Conservation (phyloP, 2,113 vertebrate genomes). For the Indri indri region DNA sequence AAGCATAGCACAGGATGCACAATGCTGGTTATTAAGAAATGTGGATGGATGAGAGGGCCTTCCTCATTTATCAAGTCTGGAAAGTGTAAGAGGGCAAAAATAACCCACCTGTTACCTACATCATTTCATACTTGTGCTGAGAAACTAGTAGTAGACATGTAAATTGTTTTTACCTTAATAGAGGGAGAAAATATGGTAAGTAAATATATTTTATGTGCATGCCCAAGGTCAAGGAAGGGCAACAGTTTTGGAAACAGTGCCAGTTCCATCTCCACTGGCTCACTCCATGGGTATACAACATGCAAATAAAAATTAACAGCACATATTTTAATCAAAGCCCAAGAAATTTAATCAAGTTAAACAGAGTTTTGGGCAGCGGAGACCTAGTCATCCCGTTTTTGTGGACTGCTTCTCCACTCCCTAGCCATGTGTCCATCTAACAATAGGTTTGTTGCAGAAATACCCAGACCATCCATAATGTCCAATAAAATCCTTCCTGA, state of each 20-base stretch:
- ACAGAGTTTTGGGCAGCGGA: background rate
- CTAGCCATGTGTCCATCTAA: background rate
- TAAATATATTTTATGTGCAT: background rate
- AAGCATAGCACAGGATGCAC: background rate
- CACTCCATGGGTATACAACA: background rate
- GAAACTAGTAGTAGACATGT: background rate
- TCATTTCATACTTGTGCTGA: background rate
- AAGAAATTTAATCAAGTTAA: background rate
- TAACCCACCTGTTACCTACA: background rate
- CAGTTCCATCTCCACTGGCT: background rate
- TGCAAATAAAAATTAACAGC: conserved; percentile 8
- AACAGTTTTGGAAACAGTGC: background rate
- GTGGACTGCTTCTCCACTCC: background rate
- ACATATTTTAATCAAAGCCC: background rate
- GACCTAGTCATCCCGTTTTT: background rate
- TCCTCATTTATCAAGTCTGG: background rate
- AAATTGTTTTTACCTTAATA: background rate
- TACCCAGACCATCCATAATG: background rate
- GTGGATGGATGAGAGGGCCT: background rate
- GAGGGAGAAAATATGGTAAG: background rate
- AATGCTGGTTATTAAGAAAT: background rate
- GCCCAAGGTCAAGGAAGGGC: background rate
- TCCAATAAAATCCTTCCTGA: background rate
- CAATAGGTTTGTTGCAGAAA: background rate
- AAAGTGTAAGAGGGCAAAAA: background rate